phyloP scores from a whole-genome alignment of 2,113 vertebrate genomes.

The Piprites chloris region DNA sequence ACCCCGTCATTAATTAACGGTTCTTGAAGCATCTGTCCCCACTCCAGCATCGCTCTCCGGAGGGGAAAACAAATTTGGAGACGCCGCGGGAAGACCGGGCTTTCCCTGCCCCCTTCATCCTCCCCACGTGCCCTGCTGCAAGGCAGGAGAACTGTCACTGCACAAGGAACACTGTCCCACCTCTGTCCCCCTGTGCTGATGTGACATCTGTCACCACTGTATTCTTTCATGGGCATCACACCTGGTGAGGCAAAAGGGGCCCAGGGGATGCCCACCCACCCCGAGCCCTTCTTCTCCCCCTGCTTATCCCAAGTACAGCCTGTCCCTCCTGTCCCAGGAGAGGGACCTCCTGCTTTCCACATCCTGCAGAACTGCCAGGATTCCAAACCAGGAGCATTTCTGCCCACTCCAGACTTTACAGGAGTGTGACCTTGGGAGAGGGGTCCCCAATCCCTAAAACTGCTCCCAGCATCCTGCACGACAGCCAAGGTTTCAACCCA shows the following conservation, averaged over 20 bases:
- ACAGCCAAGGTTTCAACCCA: neutral
- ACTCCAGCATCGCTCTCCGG: neutral
- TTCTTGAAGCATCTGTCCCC: neutral
- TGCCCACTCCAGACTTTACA: neutral
- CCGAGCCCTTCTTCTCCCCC: accelerated
- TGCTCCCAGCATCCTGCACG: neutral
- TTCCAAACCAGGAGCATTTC: neutral
- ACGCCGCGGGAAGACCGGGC: neutral
- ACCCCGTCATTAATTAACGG: neutral
- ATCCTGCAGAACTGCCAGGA: neutral
- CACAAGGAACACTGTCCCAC: neutral
- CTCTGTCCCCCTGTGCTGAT: neutral
- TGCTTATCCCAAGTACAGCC: neutral
- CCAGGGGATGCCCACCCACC: too few relatives aligned
- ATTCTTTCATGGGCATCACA: neutral
- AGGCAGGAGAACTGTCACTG: neutral
- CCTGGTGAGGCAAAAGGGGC: accelerated
- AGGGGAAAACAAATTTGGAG: neutral
- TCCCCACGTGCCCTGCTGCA: neutral
- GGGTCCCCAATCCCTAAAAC: accelerated
- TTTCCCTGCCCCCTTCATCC: neutral
- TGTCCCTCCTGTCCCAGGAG: neutral
- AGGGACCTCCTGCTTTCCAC: too few relatives aligned
- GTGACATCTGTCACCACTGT: accelerated
- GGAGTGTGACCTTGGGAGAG: accelerated